Conservation (phyloP, 1,140 invertebrate genomes). For the Ceratina australensis region DNA sequence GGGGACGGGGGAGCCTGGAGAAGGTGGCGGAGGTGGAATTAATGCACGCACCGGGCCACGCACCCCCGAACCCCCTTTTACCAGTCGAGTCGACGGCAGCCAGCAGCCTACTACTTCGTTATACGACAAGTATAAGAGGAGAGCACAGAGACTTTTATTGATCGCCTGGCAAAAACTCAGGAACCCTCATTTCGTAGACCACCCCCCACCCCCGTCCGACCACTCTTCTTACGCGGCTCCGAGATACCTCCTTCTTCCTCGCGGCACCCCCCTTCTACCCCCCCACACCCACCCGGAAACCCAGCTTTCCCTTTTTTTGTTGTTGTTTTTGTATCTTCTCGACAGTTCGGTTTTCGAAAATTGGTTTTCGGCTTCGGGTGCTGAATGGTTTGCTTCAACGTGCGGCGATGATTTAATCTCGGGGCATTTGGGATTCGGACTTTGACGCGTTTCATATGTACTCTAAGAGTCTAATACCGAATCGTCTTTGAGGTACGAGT, state of each 20-base stretch:
- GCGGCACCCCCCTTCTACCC: slow-evolving; percentile 52
- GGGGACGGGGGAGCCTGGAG: slow-evolving; percentile 11
- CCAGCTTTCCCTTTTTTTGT: slow-evolving; percentile 50
- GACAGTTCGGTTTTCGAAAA: too few relatives aligned
- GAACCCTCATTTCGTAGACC: slow-evolving; percentile 77
- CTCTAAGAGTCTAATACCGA: too few relatives aligned
- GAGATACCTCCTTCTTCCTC: slow-evolving; percentile 38
- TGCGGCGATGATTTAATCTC: too few relatives aligned
- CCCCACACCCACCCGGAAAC: too few relatives aligned
- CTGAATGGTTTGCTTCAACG: too few relatives aligned
- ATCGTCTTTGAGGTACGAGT: too few relatives aligned
- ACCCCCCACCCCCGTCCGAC: slow-evolving; percentile 69
- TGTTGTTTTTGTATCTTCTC: too few relatives aligned
- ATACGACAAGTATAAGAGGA: slow-evolving; percentile 78
- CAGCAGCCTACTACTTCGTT: slow-evolving; percentile 77
- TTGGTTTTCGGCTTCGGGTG: too few relatives aligned
- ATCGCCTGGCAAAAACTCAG: slow-evolving; percentile 80
- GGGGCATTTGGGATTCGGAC: too few relatives aligned
- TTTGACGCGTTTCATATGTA: too few relatives aligned
- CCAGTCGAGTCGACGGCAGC: slow-evolving; percentile 42
- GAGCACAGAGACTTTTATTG: slow-evolving; percentile 80
- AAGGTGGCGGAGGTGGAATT: slow-evolving; percentile 76
- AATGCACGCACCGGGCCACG: slow-evolving; percentile 78
- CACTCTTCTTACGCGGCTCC: slow-evolving; percentile 53
- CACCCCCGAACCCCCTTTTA: slow-evolving; percentile 70